Base-by-base conservation (phyloP, 2,888 invertebrate genomes). In the Cenopis cana region DNA sequence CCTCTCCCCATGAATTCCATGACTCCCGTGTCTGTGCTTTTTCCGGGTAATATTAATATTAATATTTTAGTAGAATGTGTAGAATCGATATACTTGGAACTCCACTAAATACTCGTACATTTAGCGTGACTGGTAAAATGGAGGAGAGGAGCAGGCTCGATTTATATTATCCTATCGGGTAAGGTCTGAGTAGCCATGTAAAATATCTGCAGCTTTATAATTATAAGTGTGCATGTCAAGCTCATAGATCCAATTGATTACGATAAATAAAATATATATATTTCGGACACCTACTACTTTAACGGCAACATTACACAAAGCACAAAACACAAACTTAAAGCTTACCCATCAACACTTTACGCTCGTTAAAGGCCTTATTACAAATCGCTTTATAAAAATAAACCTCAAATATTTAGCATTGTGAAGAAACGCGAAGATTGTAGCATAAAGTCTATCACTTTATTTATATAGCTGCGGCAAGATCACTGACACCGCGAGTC, bases 401-500 rank as follows among this genome's bases (percentile, higher is more conserved):
- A 38, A 38, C n/a, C 54, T 11, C 11, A 41, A 54, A 54, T 14
- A 12, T 41, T 54, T 18, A 54, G 62, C 36, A 64, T 64, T 38
- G 54, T 64, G 24, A 33, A 64, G 52, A 67, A 71, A 61, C 12
- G 36, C 55, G 49, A 61, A 50, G 66, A 66, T 68, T 68, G 38
- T 17, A 61, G 67, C 67, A 38, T 61, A 56, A 67, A 66, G 46
- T 65, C 69, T 73, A 59, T 64, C 73, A 66, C 70, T 69, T 70
- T 73, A 64, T 73, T 74, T 73, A 77, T 75, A 76, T 73, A 75
- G 76, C 73, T 61, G 74, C 76, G 74, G 73, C 73, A 74, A 77
- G 79, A 77, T 75, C 79, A 74, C 76, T 79, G 79, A 79, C 78
- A 74, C 74, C 69, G 73, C 52, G 56, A 70, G 73, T 78, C 80